Conservation (phyloP, 1,140 invertebrate genomes). For the Goniozus legneri region DNA sequence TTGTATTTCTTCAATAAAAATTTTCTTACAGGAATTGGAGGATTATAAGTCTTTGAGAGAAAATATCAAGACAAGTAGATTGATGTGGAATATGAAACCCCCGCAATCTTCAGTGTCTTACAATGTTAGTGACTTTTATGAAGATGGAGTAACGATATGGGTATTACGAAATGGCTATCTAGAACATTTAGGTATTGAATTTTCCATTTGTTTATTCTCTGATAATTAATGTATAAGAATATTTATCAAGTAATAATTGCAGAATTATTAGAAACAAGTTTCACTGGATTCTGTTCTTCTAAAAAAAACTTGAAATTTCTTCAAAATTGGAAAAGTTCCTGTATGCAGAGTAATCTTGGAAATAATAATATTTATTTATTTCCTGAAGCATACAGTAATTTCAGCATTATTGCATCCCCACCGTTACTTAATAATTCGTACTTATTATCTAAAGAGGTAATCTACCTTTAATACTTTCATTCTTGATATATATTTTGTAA, state of each 20-base stretch:
- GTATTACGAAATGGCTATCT: conserved; percentile 37
- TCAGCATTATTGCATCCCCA: conserved; percentile 41
- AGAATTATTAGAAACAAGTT: conserved; percentile 50
- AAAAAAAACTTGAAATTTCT: conserved; percentile 49
- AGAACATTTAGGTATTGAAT: conserved; percentile 35
- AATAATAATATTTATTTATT: conserved; percentile 44
- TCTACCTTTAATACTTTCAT: conserved; percentile 3
- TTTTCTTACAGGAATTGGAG: conserved; percentile 15
- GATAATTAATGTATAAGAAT: too few species aligned
- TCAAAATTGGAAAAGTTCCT: conserved; percentile 44
- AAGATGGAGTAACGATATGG: conserved; percentile 37
- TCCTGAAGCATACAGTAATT: conserved; percentile 38
- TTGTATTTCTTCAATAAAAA: too few species aligned
- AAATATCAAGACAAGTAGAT: conserved; percentile 19
- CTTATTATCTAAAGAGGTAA: conserved; percentile 27
- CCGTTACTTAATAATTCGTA: conserved; percentile 34
- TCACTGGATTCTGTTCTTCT: conserved; percentile 43
- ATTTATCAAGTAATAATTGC: conserved; percentile 13
- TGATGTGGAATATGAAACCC: conserved; percentile 23
- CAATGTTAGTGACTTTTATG: conserved; percentile 35
- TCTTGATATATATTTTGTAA: conserved; percentile 6
- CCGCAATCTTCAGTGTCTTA: conserved; percentile 17
- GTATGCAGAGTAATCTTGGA: conserved; percentile 43
- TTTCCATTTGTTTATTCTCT: too few species aligned
- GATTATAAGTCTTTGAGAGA: conserved; percentile 18